Percentiles rank a stretch among this genome's conserved stretches.
These are phyloP conservation scores for Cepaea nemoralis DNA, from an alignment of 1,140 invertebrate genomes.

Conservation along the genomic window DNA sequence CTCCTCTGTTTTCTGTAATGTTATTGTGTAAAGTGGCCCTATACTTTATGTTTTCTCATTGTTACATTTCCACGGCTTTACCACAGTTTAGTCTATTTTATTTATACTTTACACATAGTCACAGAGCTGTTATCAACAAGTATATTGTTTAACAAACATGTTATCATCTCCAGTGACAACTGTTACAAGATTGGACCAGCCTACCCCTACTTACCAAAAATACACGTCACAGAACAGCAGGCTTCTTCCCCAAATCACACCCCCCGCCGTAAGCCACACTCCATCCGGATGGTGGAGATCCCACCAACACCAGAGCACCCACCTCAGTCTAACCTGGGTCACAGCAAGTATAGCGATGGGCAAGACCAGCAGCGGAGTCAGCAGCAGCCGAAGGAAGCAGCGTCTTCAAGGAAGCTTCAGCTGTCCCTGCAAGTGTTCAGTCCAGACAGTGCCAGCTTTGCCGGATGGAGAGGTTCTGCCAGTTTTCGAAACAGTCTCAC, in stretches of 20 bases:
- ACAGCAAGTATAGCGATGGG: too few species aligned
- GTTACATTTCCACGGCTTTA: too few species aligned
- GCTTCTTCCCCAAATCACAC: conserved; percentile 28
- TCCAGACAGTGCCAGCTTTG: not conserved
- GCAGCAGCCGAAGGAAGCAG: conserved; percentile 20
- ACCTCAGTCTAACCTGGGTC: conserved; percentile 41
- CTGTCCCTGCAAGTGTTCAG: not conserved
- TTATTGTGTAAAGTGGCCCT: too few species aligned
- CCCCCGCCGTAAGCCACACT: conserved; percentile 78
- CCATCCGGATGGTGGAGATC: conserved; percentile 84
- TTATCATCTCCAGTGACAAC: too few species aligned
- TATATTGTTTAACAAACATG: too few species aligned
- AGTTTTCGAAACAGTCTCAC: conserved; percentile 7
- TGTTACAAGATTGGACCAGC: not conserved
- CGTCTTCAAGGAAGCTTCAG: not conserved
- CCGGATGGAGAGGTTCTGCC: not conserved
- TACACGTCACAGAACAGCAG: conserved; percentile 40
- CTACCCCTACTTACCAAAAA: conserved; percentile 40
- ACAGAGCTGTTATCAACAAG: too few species aligned
- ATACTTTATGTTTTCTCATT: too few species aligned
- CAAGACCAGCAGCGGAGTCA: not conserved
- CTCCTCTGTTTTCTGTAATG: too few species aligned
- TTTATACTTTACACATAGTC: too few species aligned
- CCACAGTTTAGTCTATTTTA: too few species aligned
- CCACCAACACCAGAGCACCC: conserved; percentile 72